Evolutionary conservation across 2,113 vertebrate species (phyloP).

Genomic region (Hystrix cristata): DNA sequence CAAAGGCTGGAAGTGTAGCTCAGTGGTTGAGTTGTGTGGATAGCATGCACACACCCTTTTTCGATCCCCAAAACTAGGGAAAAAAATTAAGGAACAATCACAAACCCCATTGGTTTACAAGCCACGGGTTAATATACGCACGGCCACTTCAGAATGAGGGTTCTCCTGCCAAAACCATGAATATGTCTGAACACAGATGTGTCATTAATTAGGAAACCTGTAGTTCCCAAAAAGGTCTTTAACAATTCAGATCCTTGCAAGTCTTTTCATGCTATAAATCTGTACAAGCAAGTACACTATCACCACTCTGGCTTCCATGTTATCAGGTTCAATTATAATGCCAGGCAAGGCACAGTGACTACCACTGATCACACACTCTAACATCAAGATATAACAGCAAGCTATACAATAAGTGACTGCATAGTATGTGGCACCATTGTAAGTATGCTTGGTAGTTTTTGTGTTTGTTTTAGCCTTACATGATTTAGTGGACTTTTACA

Average conservation of each 20-base stretch:
- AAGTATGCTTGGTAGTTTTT: neutral
- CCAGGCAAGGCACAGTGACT: neutral
- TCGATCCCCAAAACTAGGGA: neutral
- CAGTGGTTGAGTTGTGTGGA: neutral
- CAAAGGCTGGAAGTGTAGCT: neutral
- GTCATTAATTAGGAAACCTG: conserved; percentile 36
- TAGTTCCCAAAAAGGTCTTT: conserved; percentile 15
- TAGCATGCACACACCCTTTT: neutral
- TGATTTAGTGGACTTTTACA: neutral
- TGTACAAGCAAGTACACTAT: neutral
- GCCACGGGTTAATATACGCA: neutral
- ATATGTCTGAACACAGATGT: conserved; percentile 2
- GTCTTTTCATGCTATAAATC: conserved; percentile 49
- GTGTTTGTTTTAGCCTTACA: neutral
- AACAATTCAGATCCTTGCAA: conserved; percentile 50
- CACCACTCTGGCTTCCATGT: neutral
- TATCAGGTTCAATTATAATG: neutral
- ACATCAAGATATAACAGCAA: neutral
- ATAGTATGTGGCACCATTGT: rapidly evolving
- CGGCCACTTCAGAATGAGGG: neutral
- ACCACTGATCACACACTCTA: neutral
- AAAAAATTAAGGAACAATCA: neutral
- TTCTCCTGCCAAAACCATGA: conserved; percentile 35
- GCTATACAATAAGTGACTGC: neutral
- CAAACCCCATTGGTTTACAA: neutral